Percentiles rank a stretch among this genome's conserved stretches.
Conservation (phyloP, 1,140 invertebrate species). For the Zaprionus africanus region DNA sequence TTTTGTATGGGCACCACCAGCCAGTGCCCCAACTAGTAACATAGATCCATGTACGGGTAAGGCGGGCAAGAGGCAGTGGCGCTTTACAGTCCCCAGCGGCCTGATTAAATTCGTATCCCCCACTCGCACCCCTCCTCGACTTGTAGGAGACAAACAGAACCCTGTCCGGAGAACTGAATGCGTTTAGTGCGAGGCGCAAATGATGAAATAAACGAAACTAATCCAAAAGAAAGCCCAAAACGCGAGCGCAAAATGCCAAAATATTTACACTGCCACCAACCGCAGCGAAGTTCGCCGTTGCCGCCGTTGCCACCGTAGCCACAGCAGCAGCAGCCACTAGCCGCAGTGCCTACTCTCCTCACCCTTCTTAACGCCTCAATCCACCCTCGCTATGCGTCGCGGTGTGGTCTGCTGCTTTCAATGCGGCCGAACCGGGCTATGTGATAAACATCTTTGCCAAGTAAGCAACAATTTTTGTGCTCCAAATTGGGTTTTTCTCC, state of each 20-base stretch:
- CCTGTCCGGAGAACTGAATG: constrained; percentile 53
- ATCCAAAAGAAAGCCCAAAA: constrained; percentile 77
- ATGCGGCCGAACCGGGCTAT: constrained; percentile 55
- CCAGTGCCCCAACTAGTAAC: neutral
- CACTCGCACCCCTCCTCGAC: neutral
- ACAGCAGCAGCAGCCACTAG: constrained; percentile 42
- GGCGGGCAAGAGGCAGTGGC: constrained; percentile 29
- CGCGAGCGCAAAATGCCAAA: constrained; percentile 67
- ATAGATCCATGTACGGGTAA: constrained; percentile 26
- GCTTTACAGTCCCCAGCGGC: constrained; percentile 81
- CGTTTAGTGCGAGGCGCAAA: constrained; percentile 76
- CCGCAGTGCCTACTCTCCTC: neutral
- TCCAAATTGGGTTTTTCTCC: constrained; percentile 74
- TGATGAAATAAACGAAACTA: constrained; percentile 83
- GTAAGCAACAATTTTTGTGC: constrained; percentile 84
- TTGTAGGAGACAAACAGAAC: constrained; percentile 29
- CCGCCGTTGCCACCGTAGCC: constrained; percentile 48
- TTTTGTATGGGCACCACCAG: constrained; percentile 20
- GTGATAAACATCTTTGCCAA: constrained; percentile 83
- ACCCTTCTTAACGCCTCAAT: too few relatives aligned
- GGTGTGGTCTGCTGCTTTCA: constrained; percentile 20
- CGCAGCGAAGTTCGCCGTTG: constrained; percentile 36
- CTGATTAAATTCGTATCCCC: constrained; percentile 76
- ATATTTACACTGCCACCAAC: constrained; percentile 76
- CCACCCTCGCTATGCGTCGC: neutral